Conservation (phyloP, 2,113 vertebrate species). For the Melospiza melodia region DNA sequence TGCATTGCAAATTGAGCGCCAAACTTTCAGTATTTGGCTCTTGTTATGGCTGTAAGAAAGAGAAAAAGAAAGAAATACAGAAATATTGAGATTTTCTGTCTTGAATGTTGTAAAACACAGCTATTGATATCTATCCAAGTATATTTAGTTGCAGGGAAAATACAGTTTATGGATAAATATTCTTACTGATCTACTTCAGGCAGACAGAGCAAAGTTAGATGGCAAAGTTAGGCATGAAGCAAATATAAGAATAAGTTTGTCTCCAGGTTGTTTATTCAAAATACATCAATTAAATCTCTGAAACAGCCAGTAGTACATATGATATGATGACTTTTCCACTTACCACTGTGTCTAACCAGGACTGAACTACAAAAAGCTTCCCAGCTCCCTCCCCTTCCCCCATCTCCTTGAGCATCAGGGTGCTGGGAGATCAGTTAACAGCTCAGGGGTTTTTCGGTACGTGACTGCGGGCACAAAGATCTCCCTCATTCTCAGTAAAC, state of each 20-base stretch:
- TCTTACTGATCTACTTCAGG: neutral
- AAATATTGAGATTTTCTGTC: neutral
- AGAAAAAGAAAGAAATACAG: neutral
- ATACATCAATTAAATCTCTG: neutral
- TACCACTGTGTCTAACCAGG: neutral
- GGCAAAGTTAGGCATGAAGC: neutral
- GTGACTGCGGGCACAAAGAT: conserved; percentile 13
- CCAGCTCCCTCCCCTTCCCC: neutral
- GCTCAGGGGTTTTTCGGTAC: conserved; percentile 1
- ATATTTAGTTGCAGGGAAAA: neutral
- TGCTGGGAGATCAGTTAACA: conserved; percentile 44
- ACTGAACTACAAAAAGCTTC: neutral
- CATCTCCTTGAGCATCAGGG: neutral
- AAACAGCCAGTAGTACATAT: neutral
- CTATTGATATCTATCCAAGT: neutral
- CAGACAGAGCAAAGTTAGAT: neutral
- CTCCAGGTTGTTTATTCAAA: neutral
- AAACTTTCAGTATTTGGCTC: conserved; percentile 13
- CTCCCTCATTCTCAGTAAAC: conserved; percentile 47
- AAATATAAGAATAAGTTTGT: neutral
- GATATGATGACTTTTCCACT: neutral
- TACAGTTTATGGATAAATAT: neutral
- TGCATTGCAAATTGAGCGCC: conserved; percentile 1
- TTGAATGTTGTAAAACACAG: neutral
- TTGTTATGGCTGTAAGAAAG: neutral